Base-by-base conservation (phyloP, 2,113 vertebrate genomes). In the Pardalotus punctatus region DNA sequence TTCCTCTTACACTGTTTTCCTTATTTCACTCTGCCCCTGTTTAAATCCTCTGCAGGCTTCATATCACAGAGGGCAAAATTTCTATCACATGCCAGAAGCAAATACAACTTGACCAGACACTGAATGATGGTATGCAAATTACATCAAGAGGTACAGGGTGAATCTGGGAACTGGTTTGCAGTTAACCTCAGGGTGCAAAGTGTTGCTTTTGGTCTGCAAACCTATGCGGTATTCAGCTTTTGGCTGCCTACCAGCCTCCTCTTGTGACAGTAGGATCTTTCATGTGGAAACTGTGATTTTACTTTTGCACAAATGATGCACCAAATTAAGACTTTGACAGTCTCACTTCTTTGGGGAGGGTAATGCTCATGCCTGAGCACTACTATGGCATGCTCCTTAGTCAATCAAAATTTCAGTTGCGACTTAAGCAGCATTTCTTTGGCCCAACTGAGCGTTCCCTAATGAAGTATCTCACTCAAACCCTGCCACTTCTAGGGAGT, bases 341-440 rank as follows among this genome's bases (percentile, higher is more conserved):
- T 40, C 20, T 77, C 66, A 40, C 25, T 60, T 79, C 36, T 70
- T 14, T 43, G 8, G 5, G n/a, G 43, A 51, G n/a, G n/a, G n/a
- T n/a, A n/a, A n/a, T n/a, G n/a, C n/a, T n/a, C n/a, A n/a, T 64
- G 71, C 43, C 14, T 62, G 24, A 89, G 16, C 64, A 51, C 14
- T 6, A 1, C 12, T 36, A 65, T 1, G 14, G 24, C 12, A 23
- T 0, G 0, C 28, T 76, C 76, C 47, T 56, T 10, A 48, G n/a
- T 43, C 48, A 85, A 33, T 4, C 35, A 65, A 31, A 72, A 76
- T 65, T 67, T 82, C 45, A 60, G 31, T 22, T 2, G 0, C 33
- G 40, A 90, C 43, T 29, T 61, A 43, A 60, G 53, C 38, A 78
- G 81, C n/a, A 28, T 62, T 81, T 84, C 42, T 81, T 66, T 73